Percentiles rank a stretch among this genome's conserved stretches.
Conservation (phyloP, 1,140 invertebrate species). For the Drosophila asahinai region DNA sequence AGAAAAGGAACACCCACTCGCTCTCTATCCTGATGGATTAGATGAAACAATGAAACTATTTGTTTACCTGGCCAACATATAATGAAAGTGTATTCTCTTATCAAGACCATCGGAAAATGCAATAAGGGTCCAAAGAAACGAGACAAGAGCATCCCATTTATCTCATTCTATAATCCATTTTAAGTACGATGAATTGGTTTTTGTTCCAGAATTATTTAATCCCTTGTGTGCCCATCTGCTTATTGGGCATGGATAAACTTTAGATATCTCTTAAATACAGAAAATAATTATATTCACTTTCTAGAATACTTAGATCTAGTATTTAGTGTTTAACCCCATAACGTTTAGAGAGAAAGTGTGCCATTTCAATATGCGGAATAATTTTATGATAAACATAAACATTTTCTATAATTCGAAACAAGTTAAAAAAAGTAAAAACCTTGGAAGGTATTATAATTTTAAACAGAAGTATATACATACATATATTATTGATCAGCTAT, state of each 20-base stretch:
- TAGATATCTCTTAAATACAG: conserved; percentile 30
- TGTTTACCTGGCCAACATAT: conserved; percentile 51
- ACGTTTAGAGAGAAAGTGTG: no score
- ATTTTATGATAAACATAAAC: no score
- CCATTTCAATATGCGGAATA: no score
- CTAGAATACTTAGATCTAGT: no score
- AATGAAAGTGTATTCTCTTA: conserved; percentile 38
- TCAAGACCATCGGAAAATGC: conserved; percentile 17
- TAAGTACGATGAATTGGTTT: conserved; percentile 32
- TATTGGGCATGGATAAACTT: conserved; percentile 15
- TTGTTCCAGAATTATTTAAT: conserved; percentile 57
- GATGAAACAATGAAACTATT: conserved; percentile 21
- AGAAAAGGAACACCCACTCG: conserved; percentile 7
- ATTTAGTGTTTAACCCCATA: no score
- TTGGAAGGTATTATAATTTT: no score
- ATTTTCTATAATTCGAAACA: no score
- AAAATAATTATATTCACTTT: no score
- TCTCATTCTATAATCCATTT: conserved; percentile 56
- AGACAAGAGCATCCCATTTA: conserved; percentile 11
- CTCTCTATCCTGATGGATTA: conserved; percentile 31
- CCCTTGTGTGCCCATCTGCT: conserved; percentile 31
- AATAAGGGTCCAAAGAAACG: conserved; percentile 7
- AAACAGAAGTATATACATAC: no score
- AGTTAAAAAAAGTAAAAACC: no score
- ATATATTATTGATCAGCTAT: no score